Conservation (phyloP, 2,888 invertebrate species). For the Exocentrus adspersus region DNA sequence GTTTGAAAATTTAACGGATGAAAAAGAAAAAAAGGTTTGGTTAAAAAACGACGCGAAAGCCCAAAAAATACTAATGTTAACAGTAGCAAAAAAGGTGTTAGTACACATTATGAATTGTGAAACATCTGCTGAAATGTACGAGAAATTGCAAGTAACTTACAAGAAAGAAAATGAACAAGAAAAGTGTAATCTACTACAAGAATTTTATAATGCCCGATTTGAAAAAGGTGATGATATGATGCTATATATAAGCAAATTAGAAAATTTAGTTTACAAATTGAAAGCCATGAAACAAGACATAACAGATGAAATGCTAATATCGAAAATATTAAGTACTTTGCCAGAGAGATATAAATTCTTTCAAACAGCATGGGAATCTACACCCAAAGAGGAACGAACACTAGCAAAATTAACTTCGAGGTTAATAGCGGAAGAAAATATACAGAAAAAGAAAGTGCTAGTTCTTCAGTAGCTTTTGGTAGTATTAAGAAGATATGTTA, state of each 20-base stretch:
- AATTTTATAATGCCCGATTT: background rate
- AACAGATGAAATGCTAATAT: constrained; percentile 33
- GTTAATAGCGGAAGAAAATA: constrained; percentile 31
- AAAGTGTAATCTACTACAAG: constrained; percentile 5
- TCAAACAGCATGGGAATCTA: constrained; percentile 31
- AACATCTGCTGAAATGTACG: constrained; percentile 2
- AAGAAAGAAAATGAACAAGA: constrained; percentile 10
- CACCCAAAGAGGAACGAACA: constrained; percentile 20
- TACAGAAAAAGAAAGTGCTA: constrained; percentile 22
- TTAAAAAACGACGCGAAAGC: too few species aligned
- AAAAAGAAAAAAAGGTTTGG: too few species aligned
- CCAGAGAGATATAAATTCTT: constrained; percentile 56
- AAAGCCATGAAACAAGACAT: constrained; percentile 27
- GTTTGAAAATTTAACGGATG: too few species aligned
- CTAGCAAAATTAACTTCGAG: constrained; percentile 39
- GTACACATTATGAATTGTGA: constrained; percentile 2
- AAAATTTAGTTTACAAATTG: constrained; percentile 32
- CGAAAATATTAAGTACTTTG: constrained; percentile 38
- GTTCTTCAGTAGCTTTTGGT: constrained; percentile 17
- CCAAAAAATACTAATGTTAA: too few species aligned
- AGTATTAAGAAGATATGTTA: background rate
- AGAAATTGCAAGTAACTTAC: background rate
- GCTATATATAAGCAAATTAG: constrained; percentile 19
- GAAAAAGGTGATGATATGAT: constrained; percentile 2
- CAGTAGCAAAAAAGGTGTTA: constrained; percentile 7